Evolutionary conservation across 2,797 vertebrate genomes (phyloP).

Genomic region (Betta splendens): DNA sequence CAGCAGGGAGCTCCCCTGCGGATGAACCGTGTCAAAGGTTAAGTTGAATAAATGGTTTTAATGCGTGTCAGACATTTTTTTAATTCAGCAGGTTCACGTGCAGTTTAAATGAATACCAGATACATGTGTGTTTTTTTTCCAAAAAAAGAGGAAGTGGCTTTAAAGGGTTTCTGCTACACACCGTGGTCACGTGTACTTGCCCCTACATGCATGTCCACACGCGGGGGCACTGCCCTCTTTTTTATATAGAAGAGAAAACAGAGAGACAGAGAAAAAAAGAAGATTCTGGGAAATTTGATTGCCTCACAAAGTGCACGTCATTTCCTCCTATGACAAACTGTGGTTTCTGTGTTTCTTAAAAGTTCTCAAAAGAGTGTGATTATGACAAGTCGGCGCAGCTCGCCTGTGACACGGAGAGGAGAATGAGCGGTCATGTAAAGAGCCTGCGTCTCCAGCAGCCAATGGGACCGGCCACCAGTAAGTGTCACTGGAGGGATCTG

Average conservation of each 20-base stretch:
- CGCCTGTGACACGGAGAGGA: constrained; percentile 66
- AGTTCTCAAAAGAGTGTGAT: constrained; percentile 77
- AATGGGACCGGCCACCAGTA: constrained; percentile 76
- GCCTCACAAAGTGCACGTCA: constrained; percentile 81
- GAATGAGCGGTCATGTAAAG: constrained; percentile 83
- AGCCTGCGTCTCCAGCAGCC: constrained; percentile 73
- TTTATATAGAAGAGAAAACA: constrained; percentile 27
- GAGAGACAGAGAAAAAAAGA: constrained; percentile 52
- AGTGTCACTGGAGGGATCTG: constrained; percentile 52
- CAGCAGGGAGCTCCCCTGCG: not conserved
- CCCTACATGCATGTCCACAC: constrained; percentile 18
- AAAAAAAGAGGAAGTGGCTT: constrained; percentile 23
- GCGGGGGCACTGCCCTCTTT: constrained; percentile 19
- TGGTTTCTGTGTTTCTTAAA: constrained; percentile 81
- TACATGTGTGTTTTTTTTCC: constrained; percentile 2
- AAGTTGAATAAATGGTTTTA: constrained; percentile 14
- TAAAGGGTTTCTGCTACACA: constrained; percentile 3
- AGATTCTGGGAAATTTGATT: constrained; percentile 84
- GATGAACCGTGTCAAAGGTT: constrained; percentile 27
- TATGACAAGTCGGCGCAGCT: constrained; percentile 73
- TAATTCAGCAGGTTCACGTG: constrained; percentile 9
- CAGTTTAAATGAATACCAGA: constrained; percentile 2
- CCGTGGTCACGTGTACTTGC: constrained; percentile 7
- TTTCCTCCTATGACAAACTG: constrained; percentile 83
- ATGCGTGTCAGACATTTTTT: constrained; percentile 10